A percentile compares a stretch with the other conserved stretches of the same genome.
These are phyloP conservation scores for Passer domesticus DNA, from an alignment of 2,113 vertebrate genomes.

Conservation along the genomic window DNA sequence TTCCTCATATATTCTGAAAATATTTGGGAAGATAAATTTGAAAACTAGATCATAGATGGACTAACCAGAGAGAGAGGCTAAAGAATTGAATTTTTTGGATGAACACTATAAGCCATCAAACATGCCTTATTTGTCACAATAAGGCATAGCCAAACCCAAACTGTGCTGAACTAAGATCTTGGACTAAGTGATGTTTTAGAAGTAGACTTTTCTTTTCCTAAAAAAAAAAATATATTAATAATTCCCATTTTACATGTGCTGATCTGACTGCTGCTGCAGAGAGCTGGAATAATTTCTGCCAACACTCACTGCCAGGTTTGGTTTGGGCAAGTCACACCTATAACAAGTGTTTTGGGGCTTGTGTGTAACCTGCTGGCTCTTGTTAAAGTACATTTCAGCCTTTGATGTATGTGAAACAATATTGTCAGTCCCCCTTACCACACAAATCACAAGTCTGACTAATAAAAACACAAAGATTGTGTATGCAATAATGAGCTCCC, in stretches of 20 bases:
- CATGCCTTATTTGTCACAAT: background rate
- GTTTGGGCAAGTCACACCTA: conserved; percentile 45
- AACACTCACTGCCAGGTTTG: conserved; percentile 29
- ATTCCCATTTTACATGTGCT: background rate
- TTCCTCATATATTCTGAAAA: background rate
- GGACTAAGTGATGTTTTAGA: background rate
- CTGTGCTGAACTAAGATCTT: background rate
- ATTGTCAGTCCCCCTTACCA: conserved; percentile 46
- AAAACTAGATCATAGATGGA: background rate
- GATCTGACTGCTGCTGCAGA: background rate
- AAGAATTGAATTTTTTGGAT: background rate
- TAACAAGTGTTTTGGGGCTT: conserved; percentile 60
- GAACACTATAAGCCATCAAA: background rate
- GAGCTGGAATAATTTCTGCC: conserved; percentile 27
- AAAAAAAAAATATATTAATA: background rate
- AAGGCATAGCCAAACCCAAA: background rate
- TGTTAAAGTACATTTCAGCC: conserved; percentile 49
- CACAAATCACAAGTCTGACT: conserved; percentile 55
- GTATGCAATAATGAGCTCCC: conserved; percentile 64
- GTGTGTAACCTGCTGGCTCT: conserved; percentile 59
- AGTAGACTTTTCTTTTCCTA: background rate
- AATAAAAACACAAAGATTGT: conserved; percentile 59
- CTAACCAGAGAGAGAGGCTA: background rate
- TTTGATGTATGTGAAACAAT: conserved; percentile 62
- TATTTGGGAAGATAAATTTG: background rate